Percentiles rank a stretch among this genome's conserved stretches.
Conservation (phyloP, 2,797 vertebrate genomes). For the Huso huso region DNA sequence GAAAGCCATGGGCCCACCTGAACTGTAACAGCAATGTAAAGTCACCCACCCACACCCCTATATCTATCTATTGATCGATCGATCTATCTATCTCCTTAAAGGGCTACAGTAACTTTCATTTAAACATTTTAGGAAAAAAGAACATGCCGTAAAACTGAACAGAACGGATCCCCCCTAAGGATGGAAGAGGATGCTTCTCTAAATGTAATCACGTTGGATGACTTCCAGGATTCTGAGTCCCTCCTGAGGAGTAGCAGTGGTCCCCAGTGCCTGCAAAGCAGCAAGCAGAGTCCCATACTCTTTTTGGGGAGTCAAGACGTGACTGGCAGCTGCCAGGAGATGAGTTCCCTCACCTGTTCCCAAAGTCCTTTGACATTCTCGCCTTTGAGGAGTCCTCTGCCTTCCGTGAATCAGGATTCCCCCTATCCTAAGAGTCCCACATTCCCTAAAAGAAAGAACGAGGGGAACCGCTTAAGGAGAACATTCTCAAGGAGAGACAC, state of each 20-base stretch:
- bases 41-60: too few relatives aligned
- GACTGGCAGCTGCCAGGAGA: conserved; percentile 50
- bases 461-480: conserved; percentile 20
- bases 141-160: not conserved
- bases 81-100: too few relatives aligned
- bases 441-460: conserved; percentile 16
- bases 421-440: not conserved
- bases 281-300: conserved; percentile 39
- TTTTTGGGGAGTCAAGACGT: conserved; percentile 56
- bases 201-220: not conserved
- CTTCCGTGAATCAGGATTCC: not conserved
- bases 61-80: too few relatives aligned
- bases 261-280: not conserved
- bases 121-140: conserved; percentile 4
- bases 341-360: conserved; percentile 11
- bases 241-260: not conserved
- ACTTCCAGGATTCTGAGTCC: conserved; percentile 1
- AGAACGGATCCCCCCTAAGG: too few relatives aligned
- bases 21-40: too few relatives aligned
- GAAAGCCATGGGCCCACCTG: too few relatives aligned
- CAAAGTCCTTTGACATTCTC: not conserved
- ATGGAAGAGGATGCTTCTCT: conserved; percentile 1
- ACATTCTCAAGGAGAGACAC: conserved; percentile 42
- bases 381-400: not conserved
- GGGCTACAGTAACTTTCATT: too few relatives aligned